Base-by-base conservation (phyloP, 2,113 vertebrate genomes). In the Chelonoidis abingdonii region DNA sequence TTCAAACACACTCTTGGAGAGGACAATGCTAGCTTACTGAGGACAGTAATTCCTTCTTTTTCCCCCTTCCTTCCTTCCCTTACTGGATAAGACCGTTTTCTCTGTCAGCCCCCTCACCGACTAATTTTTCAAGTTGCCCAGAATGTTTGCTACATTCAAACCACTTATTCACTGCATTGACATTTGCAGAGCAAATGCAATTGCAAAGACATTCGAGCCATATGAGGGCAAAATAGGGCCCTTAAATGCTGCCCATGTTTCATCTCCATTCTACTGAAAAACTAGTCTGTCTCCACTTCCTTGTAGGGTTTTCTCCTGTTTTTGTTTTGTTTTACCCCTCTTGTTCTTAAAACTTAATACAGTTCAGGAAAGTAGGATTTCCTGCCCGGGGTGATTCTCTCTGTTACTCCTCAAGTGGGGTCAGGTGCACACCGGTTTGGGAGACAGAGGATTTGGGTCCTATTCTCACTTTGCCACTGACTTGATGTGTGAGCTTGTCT, bases 331-430 rank as follows among this genome's bases (percentile, higher is more conserved):
- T 65, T 69, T 81, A 89, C 72, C 56, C 93, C 41, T 57, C 72
- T 82, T 80, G 90, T 57, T 35, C 0, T 88, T 93, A 92, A 92
- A 95, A 93, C 93, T 93, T 90, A 91, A 88, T 44, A 84, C 22
- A 80, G 22, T 94, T 97, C 35, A 65, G 6, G 93, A 89, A 94
- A 95, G 94, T 93, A 95, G 93, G 96, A 88, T 75, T 86, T 44
- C 92, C 95, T 94, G 38, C 21, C 11, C 22, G 1, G 72, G 62
- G 38, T 79, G 87, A 89, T 93, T 97, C 89, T 91, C 84, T 35
- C 92, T n/a, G 16, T 69, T n/a, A 19, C 16, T 69, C 62, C 62
- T 19, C 31, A 69, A n/a, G 6, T n/a, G 62, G 19, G 14, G 62
- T 89, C 94, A 93, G 94, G 94, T 91, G 90, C 88, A 89, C 84